Base-by-base conservation (phyloP, 2,113 vertebrate genomes). In the Cacatua alba region DNA sequence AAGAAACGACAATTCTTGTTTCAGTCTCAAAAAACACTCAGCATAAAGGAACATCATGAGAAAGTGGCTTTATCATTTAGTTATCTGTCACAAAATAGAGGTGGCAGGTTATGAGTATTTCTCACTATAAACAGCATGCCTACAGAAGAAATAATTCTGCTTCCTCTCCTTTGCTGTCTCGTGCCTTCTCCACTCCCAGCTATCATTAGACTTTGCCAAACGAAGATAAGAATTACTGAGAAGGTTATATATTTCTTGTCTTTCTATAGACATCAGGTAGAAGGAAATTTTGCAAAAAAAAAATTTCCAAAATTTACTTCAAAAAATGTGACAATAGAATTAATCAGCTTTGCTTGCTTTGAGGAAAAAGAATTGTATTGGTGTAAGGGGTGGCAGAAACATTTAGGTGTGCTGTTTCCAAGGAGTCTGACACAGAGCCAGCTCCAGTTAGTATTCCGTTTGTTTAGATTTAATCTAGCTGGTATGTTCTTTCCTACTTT, bases 311-410 rank as follows among this genome's bases (percentile, higher is more conserved):
- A 48, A 83, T 57, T 84, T 92, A 19, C 39, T 92, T 81, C 78
- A 74, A 64, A 92, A 90, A 90, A 78, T 48, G 41, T 7, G 29
- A 39, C 44, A 46, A 24, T 80, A 81, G 44, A 46, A 31, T 90
- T 92, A 68, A 49, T 44, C 39, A 10, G 62, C 92, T 78, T 78
- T 95, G 24, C 20, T 81, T 90, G n/a, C 46, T 63, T n/a, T 33
- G 37, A 92, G 76, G 69, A 82, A 78, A 90, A 94, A 68, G 75
- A 94, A 92, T 59, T 39, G 11, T 69, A 94, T 86, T 90, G 53
- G 95, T 68, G 82, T 81, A 75, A 94, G 91, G 63, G 29, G 23
- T 64, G 77, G 82, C 76, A 92, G 85, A 92, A 92, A 88, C 49
- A 83, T 77, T 96, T 77, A 71, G 17, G 15, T 59, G 75, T 87